Evolutionary conservation across 2,888 invertebrate genomes (phyloP).

Genomic region (Leptopilina syphax): DNA sequence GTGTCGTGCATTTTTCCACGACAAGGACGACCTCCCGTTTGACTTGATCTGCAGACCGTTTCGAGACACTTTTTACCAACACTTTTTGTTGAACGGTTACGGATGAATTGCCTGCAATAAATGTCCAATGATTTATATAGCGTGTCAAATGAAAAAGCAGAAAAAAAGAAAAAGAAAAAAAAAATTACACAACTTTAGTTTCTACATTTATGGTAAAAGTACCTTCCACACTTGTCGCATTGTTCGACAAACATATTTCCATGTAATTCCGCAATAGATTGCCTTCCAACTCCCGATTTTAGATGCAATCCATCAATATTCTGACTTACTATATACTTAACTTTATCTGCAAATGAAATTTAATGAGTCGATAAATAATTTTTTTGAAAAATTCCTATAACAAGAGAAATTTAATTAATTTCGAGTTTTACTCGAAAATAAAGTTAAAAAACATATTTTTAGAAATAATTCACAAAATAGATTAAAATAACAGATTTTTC

Average conservation of each 20-base stretch:
- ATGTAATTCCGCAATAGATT: slow-evolving; percentile 93
- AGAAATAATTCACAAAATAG: too few relatives aligned
- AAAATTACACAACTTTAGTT: slow-evolving; percentile 4
- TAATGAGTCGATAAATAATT: slow-evolving; percentile 1
- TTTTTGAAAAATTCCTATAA: background rate
- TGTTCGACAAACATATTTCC: slow-evolving; percentile 99
- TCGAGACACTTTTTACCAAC: slow-evolving; percentile 87
- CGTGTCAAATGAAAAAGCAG: background rate
- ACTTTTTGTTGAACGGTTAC: slow-evolving; percentile 86
- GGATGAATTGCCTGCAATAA: slow-evolving; percentile 86
- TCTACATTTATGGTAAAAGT: slow-evolving; percentile 53
- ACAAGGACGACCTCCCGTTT: slow-evolving; percentile 84
- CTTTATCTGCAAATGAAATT: slow-evolving; percentile 77
- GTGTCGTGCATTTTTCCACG: slow-evolving; percentile 93
- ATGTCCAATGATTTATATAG: slow-evolving; percentile 5
- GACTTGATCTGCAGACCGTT: slow-evolving; percentile 82
- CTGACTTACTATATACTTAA: slow-evolving; percentile 95
- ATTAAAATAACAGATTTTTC: too few relatives aligned
- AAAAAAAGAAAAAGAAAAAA: too few relatives aligned
- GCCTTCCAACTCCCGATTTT: slow-evolving; percentile 90
- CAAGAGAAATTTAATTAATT: too few relatives aligned
- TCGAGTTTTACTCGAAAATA: too few relatives aligned
- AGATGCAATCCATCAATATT: slow-evolving; percentile 99
- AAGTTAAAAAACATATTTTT: too few relatives aligned
- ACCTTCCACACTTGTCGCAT: slow-evolving; percentile 92